phyloP scores from a whole-genome alignment of 2,888 invertebrate genomes.

The Pyralis farinalis region DNA sequence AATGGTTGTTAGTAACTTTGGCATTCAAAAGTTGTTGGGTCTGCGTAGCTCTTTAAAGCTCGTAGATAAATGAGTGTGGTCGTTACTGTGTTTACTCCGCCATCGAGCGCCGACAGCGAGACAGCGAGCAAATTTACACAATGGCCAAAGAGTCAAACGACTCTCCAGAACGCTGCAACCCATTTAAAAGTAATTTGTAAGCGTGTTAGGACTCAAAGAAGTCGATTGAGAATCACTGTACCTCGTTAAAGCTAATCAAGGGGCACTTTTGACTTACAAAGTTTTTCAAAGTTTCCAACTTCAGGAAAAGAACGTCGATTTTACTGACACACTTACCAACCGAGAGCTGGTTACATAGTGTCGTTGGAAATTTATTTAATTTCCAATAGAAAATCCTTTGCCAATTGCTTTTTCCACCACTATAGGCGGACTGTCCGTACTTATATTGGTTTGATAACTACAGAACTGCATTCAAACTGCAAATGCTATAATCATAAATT shows the following conservation, averaged over 20 bases:
- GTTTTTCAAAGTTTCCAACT: neutral
- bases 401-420: too few relatives aligned
- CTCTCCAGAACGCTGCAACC: neutral
- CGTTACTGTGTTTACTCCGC: neutral
- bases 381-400: too few relatives aligned
- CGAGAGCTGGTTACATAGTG: neutral
- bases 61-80: neutral
- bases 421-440: too few relatives aligned
- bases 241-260: neutral
- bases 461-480: too few relatives aligned
- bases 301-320: neutral
- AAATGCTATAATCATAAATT: too few relatives aligned
- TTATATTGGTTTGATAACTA: too few relatives aligned
- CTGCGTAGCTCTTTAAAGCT: neutral
- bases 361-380: neutral
- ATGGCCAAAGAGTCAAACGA: neutral
- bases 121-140: neutral
- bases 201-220: neutral
- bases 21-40: neutral
- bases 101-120: neutral
- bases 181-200: slow-evolving; percentile 1
- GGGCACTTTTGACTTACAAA: neutral
- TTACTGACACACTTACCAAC: neutral
- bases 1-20: too few relatives aligned
- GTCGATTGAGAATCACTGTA: neutral